Percentiles rank a stretch among this genome's conserved stretches.
Conservation (phyloP, 2,113 vertebrate genomes). For the Podocnemis expansa region DNA sequence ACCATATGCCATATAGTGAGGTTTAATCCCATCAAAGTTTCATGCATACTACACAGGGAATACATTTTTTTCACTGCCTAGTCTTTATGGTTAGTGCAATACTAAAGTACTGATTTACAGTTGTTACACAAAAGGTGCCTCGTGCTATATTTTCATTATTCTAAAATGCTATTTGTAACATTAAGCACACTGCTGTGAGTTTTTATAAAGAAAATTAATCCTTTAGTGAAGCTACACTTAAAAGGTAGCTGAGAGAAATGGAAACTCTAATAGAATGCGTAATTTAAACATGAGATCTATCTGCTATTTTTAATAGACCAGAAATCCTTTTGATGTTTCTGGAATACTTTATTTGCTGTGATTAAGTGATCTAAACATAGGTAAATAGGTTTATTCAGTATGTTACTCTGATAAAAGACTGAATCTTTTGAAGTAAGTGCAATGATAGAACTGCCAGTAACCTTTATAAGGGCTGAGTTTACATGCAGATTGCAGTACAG, state of each 20-base stretch:
- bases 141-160: slow-evolving; percentile 45
- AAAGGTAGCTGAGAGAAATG: slow-evolving; percentile 18
- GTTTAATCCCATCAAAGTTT: slow-evolving; percentile 60
- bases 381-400: not conserved
- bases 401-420: not conserved
- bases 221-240: slow-evolving; percentile 40
- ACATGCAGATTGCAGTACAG: slow-evolving; percentile 38
- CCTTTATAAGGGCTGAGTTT: slow-evolving; percentile 33
- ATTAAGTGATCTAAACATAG: not conserved
- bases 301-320: slow-evolving; percentile 51
- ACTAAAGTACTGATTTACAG: not conserved
- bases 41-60: not conserved
- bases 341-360: slow-evolving; percentile 30
- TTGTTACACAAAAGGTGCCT: slow-evolving; percentile 7
- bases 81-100: not conserved
- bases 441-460: slow-evolving; percentile 44
- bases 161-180: slow-evolving; percentile 35
- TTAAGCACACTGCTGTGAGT: not conserved
- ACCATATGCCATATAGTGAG: slow-evolving; percentile 17
- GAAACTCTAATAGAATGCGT: slow-evolving; percentile 30
- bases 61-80: not conserved
- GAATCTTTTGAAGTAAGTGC: not conserved
- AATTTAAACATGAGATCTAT: slow-evolving; percentile 24
- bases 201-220: slow-evolving; percentile 62
- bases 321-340: slow-evolving; percentile 56